phyloP scores from a whole-genome alignment of 2,113 vertebrate species.

The Tricholaema leucomelas region DNA sequence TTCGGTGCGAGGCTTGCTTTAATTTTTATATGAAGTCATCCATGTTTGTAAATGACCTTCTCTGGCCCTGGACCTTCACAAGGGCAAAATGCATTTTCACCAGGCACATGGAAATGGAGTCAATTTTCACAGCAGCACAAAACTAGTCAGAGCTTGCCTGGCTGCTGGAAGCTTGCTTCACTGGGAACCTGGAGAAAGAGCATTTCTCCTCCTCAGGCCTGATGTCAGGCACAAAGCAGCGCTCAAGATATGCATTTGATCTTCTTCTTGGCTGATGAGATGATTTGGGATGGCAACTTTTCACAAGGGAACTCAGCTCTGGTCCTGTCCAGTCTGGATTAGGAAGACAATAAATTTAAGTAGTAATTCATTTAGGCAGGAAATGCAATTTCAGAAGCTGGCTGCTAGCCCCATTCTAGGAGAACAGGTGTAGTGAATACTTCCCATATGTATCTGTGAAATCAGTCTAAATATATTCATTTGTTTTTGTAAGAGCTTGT shows the following conservation, averaged over 20 bases:
- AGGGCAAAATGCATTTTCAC: slow-evolving; percentile 2
- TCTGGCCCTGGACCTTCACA: not conserved
- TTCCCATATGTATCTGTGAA: not conserved
- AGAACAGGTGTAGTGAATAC: not conserved
- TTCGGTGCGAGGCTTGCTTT: not conserved
- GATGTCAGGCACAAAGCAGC: not conserved
- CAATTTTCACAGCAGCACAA: slow-evolving; percentile 29
- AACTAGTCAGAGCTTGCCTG: not conserved
- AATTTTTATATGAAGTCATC: not conserved
- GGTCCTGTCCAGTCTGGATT: not conserved
- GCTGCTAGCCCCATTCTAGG: not conserved
- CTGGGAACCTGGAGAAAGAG: not conserved
- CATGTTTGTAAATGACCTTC: not conserved
- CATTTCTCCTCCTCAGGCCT: accelerated
- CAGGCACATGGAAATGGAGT: not conserved
- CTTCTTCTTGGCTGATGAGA: not conserved
- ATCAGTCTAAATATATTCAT: not conserved
- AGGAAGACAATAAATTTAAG: not conserved
- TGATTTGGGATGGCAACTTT: not conserved
- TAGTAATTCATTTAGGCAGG: not conserved
- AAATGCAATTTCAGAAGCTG: not conserved
- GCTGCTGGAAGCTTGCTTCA: not conserved
- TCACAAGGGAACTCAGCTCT: not conserved
- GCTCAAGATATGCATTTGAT: not conserved
- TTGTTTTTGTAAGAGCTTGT: not conserved